These are phyloP conservation scores for Limosa lapponica DNA, from an alignment of 2,797 vertebrate species.

Conservation along the genomic window DNA sequence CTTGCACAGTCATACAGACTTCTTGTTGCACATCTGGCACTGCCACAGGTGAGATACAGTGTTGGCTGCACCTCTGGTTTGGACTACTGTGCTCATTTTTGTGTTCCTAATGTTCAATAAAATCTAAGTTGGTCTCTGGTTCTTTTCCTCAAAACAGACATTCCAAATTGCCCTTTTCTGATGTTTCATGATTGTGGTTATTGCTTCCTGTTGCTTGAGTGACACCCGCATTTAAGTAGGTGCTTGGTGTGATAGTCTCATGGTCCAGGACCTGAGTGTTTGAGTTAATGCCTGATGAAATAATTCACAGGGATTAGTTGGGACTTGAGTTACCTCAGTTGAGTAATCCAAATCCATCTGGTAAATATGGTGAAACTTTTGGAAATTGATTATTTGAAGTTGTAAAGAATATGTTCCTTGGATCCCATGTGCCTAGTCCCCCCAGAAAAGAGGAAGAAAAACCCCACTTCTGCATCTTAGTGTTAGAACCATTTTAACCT, in stretches of 20 bases:
- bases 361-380: not conserved
- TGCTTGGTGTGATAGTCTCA: not conserved
- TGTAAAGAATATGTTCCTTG: not conserved
- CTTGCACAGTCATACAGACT: not conserved
- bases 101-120: not conserved
- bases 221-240: not conserved
- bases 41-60: not conserved
- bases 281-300: not conserved
- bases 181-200: not conserved
- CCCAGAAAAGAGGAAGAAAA: not conserved
- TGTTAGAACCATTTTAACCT: not conserved
- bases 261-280: not conserved
- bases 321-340: not conserved
- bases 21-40: not conserved
- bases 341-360: not conserved
- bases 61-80: not conserved
- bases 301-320: not conserved
- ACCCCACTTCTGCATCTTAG: fast-evolving
- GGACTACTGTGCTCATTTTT: not conserved
- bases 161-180: not conserved
- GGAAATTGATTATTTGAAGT: not conserved
- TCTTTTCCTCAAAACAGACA: not conserved
- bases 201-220: not conserved
- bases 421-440: fast-evolving
- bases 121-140: not conserved